These are phyloP conservation scores for Macrosoma leucophasiata DNA, from an alignment of 2,888 invertebrate species.

Conservation along the genomic window DNA sequence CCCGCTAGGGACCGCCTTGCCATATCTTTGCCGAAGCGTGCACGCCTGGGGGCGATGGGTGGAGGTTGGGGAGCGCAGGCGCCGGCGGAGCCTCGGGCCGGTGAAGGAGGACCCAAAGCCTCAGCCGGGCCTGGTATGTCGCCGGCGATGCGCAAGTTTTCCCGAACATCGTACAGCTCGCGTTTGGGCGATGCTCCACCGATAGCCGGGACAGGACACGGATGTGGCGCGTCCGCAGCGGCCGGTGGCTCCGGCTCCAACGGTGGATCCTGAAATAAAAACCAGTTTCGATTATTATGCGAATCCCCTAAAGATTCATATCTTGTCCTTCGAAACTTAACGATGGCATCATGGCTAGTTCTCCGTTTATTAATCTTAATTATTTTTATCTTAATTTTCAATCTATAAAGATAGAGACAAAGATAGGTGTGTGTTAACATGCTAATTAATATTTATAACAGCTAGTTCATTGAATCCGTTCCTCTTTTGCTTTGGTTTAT, in stretches of 20 bases:
- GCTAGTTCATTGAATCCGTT: too few species aligned
- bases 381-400: too few species aligned
- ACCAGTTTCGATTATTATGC: too few species aligned
- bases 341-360: too few species aligned
- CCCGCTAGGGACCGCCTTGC: slow-evolving; percentile 77
- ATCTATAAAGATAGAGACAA: too few species aligned
- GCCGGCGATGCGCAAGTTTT: slow-evolving; percentile 50
- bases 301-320: too few species aligned
- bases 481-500: too few species aligned
- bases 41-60: slow-evolving; percentile 58
- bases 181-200: slow-evolving; percentile 67
- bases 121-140: slow-evolving; percentile 52
- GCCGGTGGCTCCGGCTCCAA: slow-evolving; percentile 50
- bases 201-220: slow-evolving; percentile 55
- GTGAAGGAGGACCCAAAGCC: slow-evolving; percentile 78
- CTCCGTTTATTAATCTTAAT: too few species aligned
- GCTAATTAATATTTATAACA: too few species aligned
- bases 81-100: slow-evolving; percentile 81
- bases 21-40: slow-evolving; percentile 78
- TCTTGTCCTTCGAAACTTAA: too few species aligned
- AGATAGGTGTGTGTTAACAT: too few species aligned
- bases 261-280: slow-evolving; percentile 57
- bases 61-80: slow-evolving; percentile 78
- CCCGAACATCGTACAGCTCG: slow-evolving; percentile 58
- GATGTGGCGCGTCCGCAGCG: slow-evolving; percentile 57